phyloP scores from a whole-genome alignment of 2,797 vertebrate genomes.

The Chiroxiphia lanceolata region DNA sequence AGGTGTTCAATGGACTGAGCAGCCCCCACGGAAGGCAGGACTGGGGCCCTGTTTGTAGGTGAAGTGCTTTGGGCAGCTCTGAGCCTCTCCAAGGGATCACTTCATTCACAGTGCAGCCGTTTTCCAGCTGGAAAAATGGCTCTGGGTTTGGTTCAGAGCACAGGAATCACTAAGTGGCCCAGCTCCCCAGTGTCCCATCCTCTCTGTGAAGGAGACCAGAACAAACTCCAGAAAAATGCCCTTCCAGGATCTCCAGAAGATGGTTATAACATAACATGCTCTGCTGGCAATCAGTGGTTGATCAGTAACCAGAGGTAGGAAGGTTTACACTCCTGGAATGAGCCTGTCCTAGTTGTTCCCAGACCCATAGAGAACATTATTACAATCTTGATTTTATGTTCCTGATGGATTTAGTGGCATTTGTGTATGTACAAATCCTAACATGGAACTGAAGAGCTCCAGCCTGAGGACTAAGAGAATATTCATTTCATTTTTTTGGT shows the following conservation, averaged over 20 bases:
- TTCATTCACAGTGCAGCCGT: accelerated
- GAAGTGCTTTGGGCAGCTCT: accelerated
- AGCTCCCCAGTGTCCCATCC: accelerated
- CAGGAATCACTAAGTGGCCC: accelerated
- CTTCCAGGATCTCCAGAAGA: neutral
- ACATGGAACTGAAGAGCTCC: neutral
- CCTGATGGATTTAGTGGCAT: neutral
- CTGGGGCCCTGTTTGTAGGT: neutral
- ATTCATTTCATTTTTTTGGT: neutral
- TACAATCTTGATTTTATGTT: neutral
- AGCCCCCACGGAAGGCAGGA: accelerated
- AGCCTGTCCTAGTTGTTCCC: neutral
- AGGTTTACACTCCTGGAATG: neutral
- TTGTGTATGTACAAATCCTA: neutral
- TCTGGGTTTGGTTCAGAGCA: neutral
- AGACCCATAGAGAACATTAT: neutral
- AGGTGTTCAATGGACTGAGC: neutral
- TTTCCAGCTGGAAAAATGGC: accelerated
- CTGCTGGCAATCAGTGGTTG: neutral
- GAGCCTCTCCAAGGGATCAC: neutral
- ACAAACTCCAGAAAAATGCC: accelerated
- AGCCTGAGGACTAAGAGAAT: neutral
- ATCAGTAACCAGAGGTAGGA: neutral
- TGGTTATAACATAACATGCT: too few relatives aligned
- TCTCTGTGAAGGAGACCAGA: neutral